Base-by-base conservation (phyloP, 2,113 vertebrate genomes). In the Cephalopterus ornatus region DNA sequence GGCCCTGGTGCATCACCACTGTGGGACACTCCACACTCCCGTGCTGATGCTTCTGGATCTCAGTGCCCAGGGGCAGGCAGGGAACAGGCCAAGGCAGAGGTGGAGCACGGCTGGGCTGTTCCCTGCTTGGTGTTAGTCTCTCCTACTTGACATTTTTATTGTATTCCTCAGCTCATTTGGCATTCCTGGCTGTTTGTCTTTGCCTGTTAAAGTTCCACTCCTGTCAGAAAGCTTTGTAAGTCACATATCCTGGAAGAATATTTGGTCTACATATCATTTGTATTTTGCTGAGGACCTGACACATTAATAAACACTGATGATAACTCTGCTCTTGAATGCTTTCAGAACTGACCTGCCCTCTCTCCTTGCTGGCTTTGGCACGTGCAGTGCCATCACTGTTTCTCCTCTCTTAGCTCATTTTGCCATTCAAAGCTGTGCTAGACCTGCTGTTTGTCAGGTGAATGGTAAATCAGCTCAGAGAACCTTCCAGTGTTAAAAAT, bases 61-160 rank as follows among this genome's bases (percentile, higher is more conserved):
- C 18, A 5, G 73, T n/a, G 73, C 22, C 22, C 0, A 0, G 0
- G 22, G 52, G 6, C 24, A 4, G 75, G 62, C 56, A 71, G 33
- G 30, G 20, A 4, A 20, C 24, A 28, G 37, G 1, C 30, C 14
- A 67, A 58, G 70, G 2, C n/a, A 20, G 71, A 62, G 62, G 19
- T 44, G 47, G 23, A 81, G 42, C 53, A 5, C 1, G 5, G 35
- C 58, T 61, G 58, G 58, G 0, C 68, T 52, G 59, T 16, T 73
- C 52, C 35, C 67, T 58, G 30, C 53, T 55, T 13, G 59, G 8
- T 58, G 27, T 27, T 66, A 32, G 32, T 26, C 32, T 66, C 32
- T 72, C 52, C 42, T 56, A 20, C 53, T 56, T 19, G 53, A 21
- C 30, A 20, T 32, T 32, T 55, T 32, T 33, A 20, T 55, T 55